A percentile compares a stretch with the other conserved stretches of the same genome.
These are phyloP conservation scores for Coptodon rendalli DNA, from an alignment of 2,113 vertebrate species.

Conservation along the genomic window DNA sequence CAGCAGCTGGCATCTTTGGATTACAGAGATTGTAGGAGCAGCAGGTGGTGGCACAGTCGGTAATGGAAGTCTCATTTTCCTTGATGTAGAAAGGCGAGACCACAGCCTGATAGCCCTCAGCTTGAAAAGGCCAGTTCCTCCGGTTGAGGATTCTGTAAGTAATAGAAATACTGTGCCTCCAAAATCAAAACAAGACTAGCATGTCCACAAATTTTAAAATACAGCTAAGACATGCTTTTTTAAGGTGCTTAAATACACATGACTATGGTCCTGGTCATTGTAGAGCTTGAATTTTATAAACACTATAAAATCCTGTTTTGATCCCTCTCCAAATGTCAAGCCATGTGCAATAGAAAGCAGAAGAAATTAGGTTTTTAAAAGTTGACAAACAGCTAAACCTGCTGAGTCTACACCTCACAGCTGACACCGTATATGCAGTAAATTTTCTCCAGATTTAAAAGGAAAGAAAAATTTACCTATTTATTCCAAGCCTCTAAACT, in stretches of 20 bases:
- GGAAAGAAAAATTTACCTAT: background rate
- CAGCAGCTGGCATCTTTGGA: constrained; percentile 64
- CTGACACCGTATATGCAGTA: rapidly evolving
- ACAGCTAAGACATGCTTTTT: background rate
- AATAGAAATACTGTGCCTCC: background rate
- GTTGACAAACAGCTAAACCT: background rate
- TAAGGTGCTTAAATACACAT: background rate
- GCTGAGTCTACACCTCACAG: background rate
- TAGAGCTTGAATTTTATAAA: background rate
- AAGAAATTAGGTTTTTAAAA: background rate
- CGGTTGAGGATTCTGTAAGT: background rate
- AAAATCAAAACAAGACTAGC: background rate
- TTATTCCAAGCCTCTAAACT: background rate
- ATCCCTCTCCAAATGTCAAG: background rate
- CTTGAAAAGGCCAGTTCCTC: constrained; percentile 4
- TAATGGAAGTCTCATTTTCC: constrained; percentile 71
- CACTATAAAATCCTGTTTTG: background rate
- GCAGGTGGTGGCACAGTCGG: constrained; percentile 56
- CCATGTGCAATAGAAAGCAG: background rate
- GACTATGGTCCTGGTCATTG: background rate
- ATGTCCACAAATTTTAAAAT: background rate
- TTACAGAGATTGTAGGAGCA: constrained; percentile 57
- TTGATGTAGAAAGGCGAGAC: constrained; percentile 46
- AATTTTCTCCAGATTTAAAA: background rate
- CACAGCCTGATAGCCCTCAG: constrained; percentile 21